Conservation (phyloP, 2,797 vertebrate genomes). For the Xerus rutilus region DNA sequence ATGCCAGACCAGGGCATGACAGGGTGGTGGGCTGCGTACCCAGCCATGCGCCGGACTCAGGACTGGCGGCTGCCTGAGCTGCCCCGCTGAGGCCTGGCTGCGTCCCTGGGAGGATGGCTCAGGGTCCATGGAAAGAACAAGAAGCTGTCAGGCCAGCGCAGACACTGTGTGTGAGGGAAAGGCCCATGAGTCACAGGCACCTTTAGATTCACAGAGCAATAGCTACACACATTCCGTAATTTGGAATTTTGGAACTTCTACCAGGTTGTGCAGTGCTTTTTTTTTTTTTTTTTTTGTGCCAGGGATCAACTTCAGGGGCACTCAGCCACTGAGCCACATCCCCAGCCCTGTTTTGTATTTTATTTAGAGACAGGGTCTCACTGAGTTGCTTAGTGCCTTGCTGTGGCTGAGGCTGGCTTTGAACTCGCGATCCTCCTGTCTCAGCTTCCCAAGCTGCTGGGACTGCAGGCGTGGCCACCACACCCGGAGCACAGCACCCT, state of each 20-base stretch:
- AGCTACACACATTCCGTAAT: neutral
- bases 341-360: too few relatives aligned
- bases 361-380: too few relatives aligned
- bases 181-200: neutral
- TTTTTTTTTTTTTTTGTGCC: neutral
- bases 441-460: too few relatives aligned
- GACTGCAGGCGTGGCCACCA: too few relatives aligned
- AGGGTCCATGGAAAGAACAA: neutral
- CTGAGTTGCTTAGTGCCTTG: too few relatives aligned
- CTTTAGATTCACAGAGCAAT: neutral
- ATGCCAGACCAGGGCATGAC: neutral
- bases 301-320: too few relatives aligned
- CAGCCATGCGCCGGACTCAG: neutral
- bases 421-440: too few relatives aligned
- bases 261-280: too few relatives aligned
- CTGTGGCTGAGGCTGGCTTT: too few relatives aligned
- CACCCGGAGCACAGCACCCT: rapidly evolving
- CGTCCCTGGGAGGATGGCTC: neutral
- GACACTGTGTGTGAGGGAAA: rapidly evolving
- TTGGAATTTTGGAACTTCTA: neutral
- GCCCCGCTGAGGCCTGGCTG: neutral
- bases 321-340: too few relatives aligned
- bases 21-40: rapidly evolving
- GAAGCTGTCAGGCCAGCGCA: too few relatives aligned
- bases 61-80: neutral